Evolutionary conservation across 2,113 vertebrate genomes (phyloP), one percentile per base, ranked within the genome.

Genomic region (Orthonyx spaldingii): DNA sequence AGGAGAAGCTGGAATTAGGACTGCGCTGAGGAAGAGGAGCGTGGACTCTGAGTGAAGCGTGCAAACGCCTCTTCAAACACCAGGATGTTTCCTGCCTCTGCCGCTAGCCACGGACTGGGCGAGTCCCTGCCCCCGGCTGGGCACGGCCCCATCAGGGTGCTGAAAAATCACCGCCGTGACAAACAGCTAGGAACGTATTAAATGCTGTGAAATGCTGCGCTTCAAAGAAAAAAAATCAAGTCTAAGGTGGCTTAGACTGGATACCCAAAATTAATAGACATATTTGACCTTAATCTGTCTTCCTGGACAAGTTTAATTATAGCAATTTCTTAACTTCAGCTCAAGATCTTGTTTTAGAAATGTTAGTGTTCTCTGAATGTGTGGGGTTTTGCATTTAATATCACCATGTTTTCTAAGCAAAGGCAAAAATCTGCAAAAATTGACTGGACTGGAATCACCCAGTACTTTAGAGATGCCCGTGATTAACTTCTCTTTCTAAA

Each of bases 251-350:
- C 47, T 92, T 37, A 77, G 46, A 70, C 50, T 76, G 75, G 71
- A 65, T 91, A 57, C 78, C 89, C 78, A 80, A 92, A 96, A 95
- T 95, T 96, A 97, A 95, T 95, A 79, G 93, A 94, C 39, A 35
- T 72, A 61, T 96, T 95, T 97, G 95, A 96, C 95, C 94, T 95
- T 97, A 87, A 97, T 97, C 94, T 79, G 63, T 95, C 96, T 96
- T 96, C 60, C 71, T 90, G 86, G 92, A 95, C 95, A 96, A 96
- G 95, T 96, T 97, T 95, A 95, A 96, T 96, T 96, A 93, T 47
- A 71, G 92, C 94, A 70, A 96, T 96, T 96, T 74, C 93, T 90
- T 80, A 90, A 88, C 86, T 94, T 95, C 84, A 87, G 57, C 52
- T 70, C 4, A 1, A 74, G 83, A 63, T 84, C 68, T 87, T 88